Evolutionary conservation across 2,797 vertebrate species (phyloP), one percentile per base, ranked within the genome.

Genomic region (Argentina silus): DNA sequence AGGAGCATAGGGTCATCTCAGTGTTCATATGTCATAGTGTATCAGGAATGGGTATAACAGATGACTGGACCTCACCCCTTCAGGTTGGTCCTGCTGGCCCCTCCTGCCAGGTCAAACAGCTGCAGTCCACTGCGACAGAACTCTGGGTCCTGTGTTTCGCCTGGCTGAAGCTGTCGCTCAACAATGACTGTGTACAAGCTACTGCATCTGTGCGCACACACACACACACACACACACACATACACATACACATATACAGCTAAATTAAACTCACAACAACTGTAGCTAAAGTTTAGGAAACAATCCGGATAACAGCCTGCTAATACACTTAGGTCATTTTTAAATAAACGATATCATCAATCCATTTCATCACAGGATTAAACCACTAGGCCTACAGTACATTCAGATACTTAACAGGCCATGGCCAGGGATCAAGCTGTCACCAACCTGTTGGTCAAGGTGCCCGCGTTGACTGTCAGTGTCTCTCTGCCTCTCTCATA

Each of bases 151-250:
- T 8, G 17, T 10, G 19, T 73, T 66, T 80, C 72, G 19, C 79
- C 75, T 0, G 73, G 67, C 11, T 72, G 68, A 64, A 86, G 78
- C 67, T 83, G 89, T 83, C 80, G 62, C 85, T 95, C 95, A 70
- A 94, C 3, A 0, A 89, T 88, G 66, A 97, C 81, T 0, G 88
- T 95, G 82, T 95, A 95, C 73, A 97, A 76, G 71, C 83, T 94
- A 72, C 90, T 87, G 0, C 85, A 89, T 62, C 94, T 91, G 88
- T 62, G 45, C 55, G 69, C 27, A 4, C 27, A 36, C 4, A 4
- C 27, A 36, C 27, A 36, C 27, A 36, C 27, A 83, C 82, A 27
- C 19, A 0, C 0, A 6, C 0, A 1, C 45, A 27, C 60, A 67
- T n/a, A 65, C 43, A 61, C 21, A 62, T 14, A 62, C 61, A 69